These are phyloP conservation scores for Butastur rufipennis DNA, from an alignment of 2,113 vertebrate species.

Conservation along the genomic window DNA sequence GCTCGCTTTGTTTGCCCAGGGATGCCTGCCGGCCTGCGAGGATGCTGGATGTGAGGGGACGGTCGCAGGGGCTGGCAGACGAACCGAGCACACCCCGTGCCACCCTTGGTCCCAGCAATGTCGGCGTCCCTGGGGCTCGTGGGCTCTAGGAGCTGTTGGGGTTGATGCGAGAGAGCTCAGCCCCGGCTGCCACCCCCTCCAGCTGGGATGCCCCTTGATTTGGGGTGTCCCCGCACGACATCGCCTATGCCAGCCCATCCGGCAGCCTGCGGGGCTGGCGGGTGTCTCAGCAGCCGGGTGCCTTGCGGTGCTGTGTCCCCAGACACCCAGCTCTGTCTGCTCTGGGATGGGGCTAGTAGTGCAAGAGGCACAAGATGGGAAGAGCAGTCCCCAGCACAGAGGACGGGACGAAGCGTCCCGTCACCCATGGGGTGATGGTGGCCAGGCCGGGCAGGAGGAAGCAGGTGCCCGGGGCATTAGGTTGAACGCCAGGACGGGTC, in stretches of 20 bases:
- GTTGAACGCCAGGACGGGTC: neutral
- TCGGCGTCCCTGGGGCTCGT: neutral
- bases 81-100: neutral
- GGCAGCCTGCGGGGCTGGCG: neutral
- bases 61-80: neutral
- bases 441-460: neutral
- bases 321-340: neutral
- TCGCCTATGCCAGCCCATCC: rapidly evolving
- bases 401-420: neutral
- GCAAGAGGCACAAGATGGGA: rapidly evolving
- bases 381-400: neutral
- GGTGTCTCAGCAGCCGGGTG: neutral
- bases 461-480: neutral
- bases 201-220: neutral
- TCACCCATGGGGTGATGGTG: neutral
- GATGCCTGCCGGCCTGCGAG: neutral
- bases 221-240: neutral
- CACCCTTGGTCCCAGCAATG: neutral
- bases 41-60: neutral
- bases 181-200: neutral
- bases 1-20: conserved; percentile 22
- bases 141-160: neutral
- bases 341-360: neutral
- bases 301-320: neutral
- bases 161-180: neutral